A percentile compares a stretch with the other conserved stretches of the same genome.
Evolutionary conservation across 2,797 vertebrate species (phyloP).

Genomic region (Phalanger gymnotis): DNA sequence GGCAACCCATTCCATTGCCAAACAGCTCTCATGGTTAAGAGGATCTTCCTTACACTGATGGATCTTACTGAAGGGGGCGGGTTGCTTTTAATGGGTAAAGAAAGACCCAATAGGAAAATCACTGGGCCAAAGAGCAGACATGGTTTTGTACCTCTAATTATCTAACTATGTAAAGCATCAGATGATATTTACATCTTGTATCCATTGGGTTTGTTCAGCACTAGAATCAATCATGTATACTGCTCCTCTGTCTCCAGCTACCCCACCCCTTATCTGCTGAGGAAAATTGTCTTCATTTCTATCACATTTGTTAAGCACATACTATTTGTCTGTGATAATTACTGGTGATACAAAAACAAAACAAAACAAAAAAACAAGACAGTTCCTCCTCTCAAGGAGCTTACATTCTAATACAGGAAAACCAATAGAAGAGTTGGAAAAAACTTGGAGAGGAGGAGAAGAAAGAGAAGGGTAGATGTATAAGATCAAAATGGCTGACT

Average conservation of each 20-base stretch:
- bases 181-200: neutral
- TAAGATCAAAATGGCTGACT: neutral
- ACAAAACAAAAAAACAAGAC: too few relatives aligned
- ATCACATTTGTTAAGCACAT: neutral
- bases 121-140: neutral
- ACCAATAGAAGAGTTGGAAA: neutral
- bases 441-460: neutral
- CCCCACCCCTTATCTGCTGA: neutral
- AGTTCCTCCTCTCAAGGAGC: neutral
- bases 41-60: neutral
- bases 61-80: too few relatives aligned
- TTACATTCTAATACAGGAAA: neutral
- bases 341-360: too few relatives aligned
- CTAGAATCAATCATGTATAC: neutral
- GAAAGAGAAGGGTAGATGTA: neutral
- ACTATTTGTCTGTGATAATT: too few relatives aligned
- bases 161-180: neutral
- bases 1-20: neutral
- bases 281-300: neutral
- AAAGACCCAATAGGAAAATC: neutral
- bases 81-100: neutral
- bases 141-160: neutral
- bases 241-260: neutral
- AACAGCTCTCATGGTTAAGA: neutral
- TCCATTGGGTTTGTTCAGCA: neutral